A percentile compares a stretch with the other conserved stretches of the same genome.
phyloP scores from a whole-genome alignment of 2,113 vertebrate genomes.

The Eudorcas thomsonii region DNA sequence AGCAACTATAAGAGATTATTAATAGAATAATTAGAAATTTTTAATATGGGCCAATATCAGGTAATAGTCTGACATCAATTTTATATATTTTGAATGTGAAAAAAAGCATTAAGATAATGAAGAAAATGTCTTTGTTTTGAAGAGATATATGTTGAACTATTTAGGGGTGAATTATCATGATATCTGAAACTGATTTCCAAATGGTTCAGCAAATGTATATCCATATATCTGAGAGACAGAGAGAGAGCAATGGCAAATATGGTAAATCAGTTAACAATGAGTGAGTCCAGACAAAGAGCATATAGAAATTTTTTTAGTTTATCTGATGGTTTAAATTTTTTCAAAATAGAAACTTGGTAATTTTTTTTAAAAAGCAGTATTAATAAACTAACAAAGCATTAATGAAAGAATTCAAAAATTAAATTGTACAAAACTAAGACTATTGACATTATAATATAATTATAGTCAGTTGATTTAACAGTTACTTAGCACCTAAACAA shows the following conservation, averaged over 20 bases:
- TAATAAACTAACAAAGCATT: not conserved
- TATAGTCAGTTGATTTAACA: not conserved
- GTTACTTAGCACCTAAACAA: not conserved
- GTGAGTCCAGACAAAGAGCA: not conserved
- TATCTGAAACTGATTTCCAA: not conserved
- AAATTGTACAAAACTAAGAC: not conserved
- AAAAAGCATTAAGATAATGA: not conserved
- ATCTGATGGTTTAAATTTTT: not conserved
- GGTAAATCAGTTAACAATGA: not conserved
- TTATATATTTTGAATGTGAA: not conserved
- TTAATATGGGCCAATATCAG: not conserved
- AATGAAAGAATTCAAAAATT: not conserved
- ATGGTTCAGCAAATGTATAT: not conserved
- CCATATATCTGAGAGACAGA: not conserved
- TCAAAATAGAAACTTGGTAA: not conserved
- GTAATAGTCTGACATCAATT: not conserved
- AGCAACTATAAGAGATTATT: not conserved
- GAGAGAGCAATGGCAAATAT: not conserved
- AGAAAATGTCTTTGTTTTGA: not conserved
- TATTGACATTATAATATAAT: not conserved
- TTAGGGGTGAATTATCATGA: not conserved
- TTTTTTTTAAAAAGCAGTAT: not conserved
- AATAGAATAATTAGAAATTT: not conserved
- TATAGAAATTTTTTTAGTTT: not conserved
- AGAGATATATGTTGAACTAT: not conserved